Evolutionary conservation across 2,888 invertebrate genomes (phyloP).

Genomic region (Anagyrus pseudococci): DNA sequence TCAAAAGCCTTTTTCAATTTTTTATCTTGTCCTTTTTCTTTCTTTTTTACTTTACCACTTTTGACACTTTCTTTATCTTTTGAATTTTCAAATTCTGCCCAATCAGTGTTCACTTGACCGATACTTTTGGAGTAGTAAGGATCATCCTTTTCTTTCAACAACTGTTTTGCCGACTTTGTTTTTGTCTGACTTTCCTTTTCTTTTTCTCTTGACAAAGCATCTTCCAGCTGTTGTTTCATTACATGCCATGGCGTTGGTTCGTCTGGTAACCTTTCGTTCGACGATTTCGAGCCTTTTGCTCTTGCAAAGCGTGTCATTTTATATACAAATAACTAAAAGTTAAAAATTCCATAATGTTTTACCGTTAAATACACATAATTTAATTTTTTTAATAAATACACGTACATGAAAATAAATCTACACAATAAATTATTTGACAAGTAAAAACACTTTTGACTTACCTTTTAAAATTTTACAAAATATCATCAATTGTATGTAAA

Average conservation of each 20-base stretch:
- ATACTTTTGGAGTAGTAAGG: conserved; percentile 38
- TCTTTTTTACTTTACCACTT: conserved; percentile 28
- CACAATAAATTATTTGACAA: too few relatives aligned
- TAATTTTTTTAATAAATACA: too few relatives aligned
- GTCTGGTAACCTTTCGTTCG: conserved; percentile 73
- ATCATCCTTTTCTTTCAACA: conserved; percentile 62
- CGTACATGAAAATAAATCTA: too few relatives aligned
- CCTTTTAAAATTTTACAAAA: too few relatives aligned
- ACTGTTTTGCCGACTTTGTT: conserved; percentile 50
- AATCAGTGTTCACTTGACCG: conserved; percentile 47
- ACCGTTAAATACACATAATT: background rate
- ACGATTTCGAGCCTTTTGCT: conserved; percentile 77
- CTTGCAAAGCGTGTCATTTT: conserved; percentile 78
- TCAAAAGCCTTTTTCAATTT: conserved; percentile 18
- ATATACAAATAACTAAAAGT: background rate
- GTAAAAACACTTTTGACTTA: too few relatives aligned
- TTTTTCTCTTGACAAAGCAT: conserved; percentile 39
- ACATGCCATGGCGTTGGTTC: conserved; percentile 77
- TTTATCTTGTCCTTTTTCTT: conserved; percentile 16
- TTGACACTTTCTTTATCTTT: conserved; percentile 14
- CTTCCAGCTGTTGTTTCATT: conserved; percentile 71
- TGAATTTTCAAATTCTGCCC: conserved; percentile 54
- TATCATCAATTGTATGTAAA: too few relatives aligned
- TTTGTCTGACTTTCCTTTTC: conserved; percentile 7
- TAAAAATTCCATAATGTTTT: background rate